These are phyloP conservation scores for Umimayanthus chanpuru DNA, from an alignment of 92 coral and sea anemone genomes.

Conservation along the genomic window DNA sequence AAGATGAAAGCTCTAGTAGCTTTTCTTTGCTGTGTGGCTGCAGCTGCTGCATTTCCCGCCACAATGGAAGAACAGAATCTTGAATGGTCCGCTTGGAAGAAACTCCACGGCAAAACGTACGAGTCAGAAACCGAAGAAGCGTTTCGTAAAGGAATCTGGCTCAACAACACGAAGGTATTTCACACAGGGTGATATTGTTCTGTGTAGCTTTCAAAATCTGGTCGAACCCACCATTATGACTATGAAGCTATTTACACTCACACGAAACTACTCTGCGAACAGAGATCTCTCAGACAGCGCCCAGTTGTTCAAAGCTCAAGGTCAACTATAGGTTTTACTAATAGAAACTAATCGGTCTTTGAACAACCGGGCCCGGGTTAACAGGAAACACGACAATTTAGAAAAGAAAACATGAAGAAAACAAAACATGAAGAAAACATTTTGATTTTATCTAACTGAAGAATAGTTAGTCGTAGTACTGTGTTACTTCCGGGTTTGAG, in stretches of 20 bases:
- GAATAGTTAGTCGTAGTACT: no score
- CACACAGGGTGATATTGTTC: neutral
- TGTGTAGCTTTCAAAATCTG: neutral
- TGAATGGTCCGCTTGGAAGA: slow-evolving; percentile 57
- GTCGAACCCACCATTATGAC: neutral
- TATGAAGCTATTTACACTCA: neutral
- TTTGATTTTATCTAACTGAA: no score
- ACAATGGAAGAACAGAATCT: slow-evolving; percentile 26
- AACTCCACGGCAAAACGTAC: slow-evolving; percentile 52
- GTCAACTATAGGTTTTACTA: no score
- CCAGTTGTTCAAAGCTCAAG: no score
- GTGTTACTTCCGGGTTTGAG: slow-evolving; percentile 10
- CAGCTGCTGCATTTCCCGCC: slow-evolving; percentile 32
- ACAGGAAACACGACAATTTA: no score
- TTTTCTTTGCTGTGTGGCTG: slow-evolving; percentile 36
- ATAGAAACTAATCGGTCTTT: no score
- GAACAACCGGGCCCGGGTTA: no score
- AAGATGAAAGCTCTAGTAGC: slow-evolving; percentile 47
- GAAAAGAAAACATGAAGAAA: no score
- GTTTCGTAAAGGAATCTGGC: slow-evolving; percentile 57
- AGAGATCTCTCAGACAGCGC: no score
- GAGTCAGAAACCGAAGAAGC: slow-evolving; percentile 47
- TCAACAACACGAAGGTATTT: slow-evolving; percentile 51
- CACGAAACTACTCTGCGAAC: neutral
- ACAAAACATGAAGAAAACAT: no score